Base-by-base conservation (phyloP, 2,888 invertebrate genomes). In the Protodeltote pygarga region DNA sequence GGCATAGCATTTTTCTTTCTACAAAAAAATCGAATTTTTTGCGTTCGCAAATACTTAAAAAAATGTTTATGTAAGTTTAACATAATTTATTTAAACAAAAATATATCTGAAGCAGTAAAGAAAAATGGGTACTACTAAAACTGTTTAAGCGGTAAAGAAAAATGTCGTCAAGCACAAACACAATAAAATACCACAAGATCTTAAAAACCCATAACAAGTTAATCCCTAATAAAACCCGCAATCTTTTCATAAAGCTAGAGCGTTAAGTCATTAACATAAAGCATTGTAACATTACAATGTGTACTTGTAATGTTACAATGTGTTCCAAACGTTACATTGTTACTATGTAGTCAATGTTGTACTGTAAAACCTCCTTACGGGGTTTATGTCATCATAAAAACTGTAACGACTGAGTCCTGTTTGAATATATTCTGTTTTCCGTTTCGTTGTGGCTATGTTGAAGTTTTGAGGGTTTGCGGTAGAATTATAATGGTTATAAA, bases 351-450 rank as follows among this genome's bases (percentile, higher is more conserved):
- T 34, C 62, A 48, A 45, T 48, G 49, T 51, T 27, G 21, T 58
- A 35, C 35, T 25, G 48, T 57, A 35, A 63, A 34, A 23, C 38
- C 59, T 53, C 50, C 54, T 65, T 65, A 60, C 44, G 41, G n/a
- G 44, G 51, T 77, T 75, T 74, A 74, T 54, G 58, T 42, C 10
- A 8, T 48, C 38, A 51, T 59, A 75, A 76, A 70, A 68, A 35
- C 44, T 34, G 49, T 60, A 60, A 71, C 65, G 67, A 57, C 54
- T 42, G 38, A 42, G 59, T 61, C 47, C 60, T n/a, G n/a, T 53
- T 62, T 53, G 55, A 65, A 70, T 65, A 64, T 60, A 63, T 58
- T 54, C 27, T 48, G 27, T 40, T 39, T 28, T 64, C 45, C 60
- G 33, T 50, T 46, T 10, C 32, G 40, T 17, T 15, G 32, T 33